phyloP scores from a whole-genome alignment of 2,113 vertebrate species.

The Oceanodroma tethys region DNA sequence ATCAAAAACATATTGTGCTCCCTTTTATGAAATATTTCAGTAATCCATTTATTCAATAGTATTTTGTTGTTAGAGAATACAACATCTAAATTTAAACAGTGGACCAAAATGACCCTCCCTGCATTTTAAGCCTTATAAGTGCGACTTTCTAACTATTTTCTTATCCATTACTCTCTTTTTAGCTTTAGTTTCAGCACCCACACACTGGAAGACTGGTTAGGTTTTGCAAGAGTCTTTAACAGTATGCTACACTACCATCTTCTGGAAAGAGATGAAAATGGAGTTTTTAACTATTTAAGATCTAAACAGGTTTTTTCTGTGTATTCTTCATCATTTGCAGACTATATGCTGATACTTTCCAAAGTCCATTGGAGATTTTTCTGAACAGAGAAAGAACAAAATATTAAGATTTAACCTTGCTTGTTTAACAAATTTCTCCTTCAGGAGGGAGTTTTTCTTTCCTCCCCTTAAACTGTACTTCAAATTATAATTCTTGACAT shows the following conservation, averaged over 20 bases:
- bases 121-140: neutral
- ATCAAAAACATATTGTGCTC: neutral
- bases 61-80: neutral
- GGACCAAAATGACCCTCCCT: neutral
- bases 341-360: neutral
- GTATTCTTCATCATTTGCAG: neutral
- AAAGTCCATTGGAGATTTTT: neutral
- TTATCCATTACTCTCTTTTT: neutral
- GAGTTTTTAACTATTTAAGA: neutral
- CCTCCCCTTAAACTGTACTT: neutral
- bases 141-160: neutral
- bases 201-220: neutral
- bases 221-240: neutral
- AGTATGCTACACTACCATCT: conserved; percentile 66
- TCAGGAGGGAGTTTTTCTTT: neutral
- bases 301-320: neutral
- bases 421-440: neutral
- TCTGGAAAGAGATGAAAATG: conserved; percentile 45
- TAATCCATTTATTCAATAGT: neutral
- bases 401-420: neutral
- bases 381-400: neutral
- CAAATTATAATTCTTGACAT: neutral
- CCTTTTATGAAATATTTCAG: neutral
- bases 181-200: neutral
- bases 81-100: neutral